Evolutionary conservation across 2,113 vertebrate species (phyloP), one percentile per base, ranked within the genome.

Genomic region (sheep (Ovis aries)): DNA sequence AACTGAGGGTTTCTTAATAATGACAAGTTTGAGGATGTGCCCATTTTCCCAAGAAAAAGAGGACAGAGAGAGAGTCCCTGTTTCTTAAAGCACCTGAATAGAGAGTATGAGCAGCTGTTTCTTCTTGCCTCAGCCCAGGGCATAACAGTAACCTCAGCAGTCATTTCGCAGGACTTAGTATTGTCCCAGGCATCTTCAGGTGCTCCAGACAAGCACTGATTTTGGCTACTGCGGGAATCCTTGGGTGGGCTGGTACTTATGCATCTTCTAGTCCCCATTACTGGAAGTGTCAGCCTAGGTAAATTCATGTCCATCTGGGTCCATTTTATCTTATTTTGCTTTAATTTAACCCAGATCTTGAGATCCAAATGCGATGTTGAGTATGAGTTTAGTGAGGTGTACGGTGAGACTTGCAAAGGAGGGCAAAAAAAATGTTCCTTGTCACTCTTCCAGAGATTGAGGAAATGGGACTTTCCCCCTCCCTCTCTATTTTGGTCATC

Each of bases 321-420:
- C 83, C 86, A 90, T 96, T 97, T 98, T 78, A 88, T 91, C 55
- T 95, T 86, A 88, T 48, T 95, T 88, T 52, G 57, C 74, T 95
- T 94, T 97, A 95, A 98, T 91, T 43, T 82, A 97, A 91, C 81
- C 95, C 96, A 98, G 94, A 95, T 95, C 82, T 64, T 55, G 25
- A 96, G 77, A 98, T 89, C 94, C 96, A 95, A 92, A 64, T 91
- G 67, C 95, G 96, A 81, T 92, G 83, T 87, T 97, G 98, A 97
- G 91, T 95, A 77, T 98, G 97, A 86, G 94, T 94, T 94, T 84
- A 80, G 78, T 67, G 57, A 94, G 71, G 60, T 80, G 83, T 40
- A 74, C 2, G 3, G 52, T 93, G 89, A 95, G 95, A 97, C 81
- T 88, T 91, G 82, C 94, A 87, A 92, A 98, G 71, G 64, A 83